Conservation (phyloP, 2,797 vertebrate genomes). For the Leptoclinus maculatus region DNA sequence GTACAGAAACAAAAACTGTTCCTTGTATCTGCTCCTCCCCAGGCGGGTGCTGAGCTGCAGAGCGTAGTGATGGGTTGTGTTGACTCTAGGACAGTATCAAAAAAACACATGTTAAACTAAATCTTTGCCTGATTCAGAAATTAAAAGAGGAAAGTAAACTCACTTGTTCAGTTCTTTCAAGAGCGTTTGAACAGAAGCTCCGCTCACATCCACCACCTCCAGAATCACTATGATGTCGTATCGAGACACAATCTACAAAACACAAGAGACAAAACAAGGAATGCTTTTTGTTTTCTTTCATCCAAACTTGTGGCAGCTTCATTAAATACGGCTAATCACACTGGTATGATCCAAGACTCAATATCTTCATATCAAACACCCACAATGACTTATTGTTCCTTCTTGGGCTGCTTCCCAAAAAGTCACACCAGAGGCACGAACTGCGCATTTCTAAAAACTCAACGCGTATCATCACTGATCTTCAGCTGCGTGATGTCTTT, state of each 20-base stretch:
- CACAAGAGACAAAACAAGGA: background rate
- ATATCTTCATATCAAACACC: background rate
- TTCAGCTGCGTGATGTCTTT: background rate
- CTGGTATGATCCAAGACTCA: accelerated
- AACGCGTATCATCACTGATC: background rate
- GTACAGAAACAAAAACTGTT: constrained; percentile 82
- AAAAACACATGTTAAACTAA: background rate
- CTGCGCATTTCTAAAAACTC: background rate
- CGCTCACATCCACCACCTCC: constrained; percentile 75
- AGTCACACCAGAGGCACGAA: background rate
- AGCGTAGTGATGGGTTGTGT: constrained; percentile 58
- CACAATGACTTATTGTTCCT: background rate
- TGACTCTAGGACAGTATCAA: constrained; percentile 40
- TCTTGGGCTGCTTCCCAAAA: constrained; percentile 18
- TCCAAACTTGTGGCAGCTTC: accelerated
- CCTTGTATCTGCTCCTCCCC: constrained; percentile 76
- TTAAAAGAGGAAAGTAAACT: background rate
- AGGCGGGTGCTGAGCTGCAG: constrained; percentile 73
- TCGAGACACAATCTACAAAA: constrained; percentile 71
- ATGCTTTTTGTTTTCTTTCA: background rate
- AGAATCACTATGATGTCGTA: constrained; percentile 80
- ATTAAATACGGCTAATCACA: background rate
- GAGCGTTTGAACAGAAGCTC: constrained; percentile 60
- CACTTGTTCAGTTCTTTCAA: constrained; percentile 75
- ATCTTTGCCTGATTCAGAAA: background rate